Evolutionary conservation across 2,797 vertebrate species (phyloP).

Genomic region (Paedocypris micromegethes): DNA sequence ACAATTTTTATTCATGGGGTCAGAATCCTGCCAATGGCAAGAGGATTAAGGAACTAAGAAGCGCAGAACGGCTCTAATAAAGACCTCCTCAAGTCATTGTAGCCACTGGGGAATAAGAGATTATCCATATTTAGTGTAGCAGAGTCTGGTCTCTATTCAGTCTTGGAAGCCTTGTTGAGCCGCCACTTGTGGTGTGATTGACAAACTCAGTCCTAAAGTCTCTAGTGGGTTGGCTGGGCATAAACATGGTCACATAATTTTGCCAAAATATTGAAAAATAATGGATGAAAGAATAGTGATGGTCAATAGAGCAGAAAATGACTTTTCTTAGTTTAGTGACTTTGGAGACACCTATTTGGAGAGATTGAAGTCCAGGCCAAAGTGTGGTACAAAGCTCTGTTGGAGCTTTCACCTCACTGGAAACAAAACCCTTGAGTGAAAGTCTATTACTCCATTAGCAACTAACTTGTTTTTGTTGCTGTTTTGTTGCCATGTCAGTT

Average conservation of each 20-base stretch:
- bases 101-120: slow-evolving; percentile 47
- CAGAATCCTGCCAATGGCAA: too few species aligned
- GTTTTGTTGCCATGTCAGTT: too few species aligned
- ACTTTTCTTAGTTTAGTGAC: slow-evolving; percentile 46
- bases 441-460: too few species aligned
- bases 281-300: slow-evolving; percentile 29
- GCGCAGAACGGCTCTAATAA: slow-evolving; percentile 50
- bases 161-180: slow-evolving; percentile 39
- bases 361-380: slow-evolving; percentile 41
- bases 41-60: slow-evolving; percentile 9
- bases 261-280: too few species aligned
- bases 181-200: slow-evolving; percentile 44
- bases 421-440: background rate
- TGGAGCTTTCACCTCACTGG: slow-evolving; percentile 37
- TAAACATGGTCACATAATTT: slow-evolving; percentile 40
- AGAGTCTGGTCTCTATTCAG: slow-evolving; percentile 46
- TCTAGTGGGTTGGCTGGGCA: slow-evolving; percentile 40
- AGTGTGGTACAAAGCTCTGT: slow-evolving; percentile 45
- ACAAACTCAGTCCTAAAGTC: slow-evolving; percentile 56
- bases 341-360: slow-evolving; percentile 34
- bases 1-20: too few species aligned
- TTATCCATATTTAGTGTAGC: slow-evolving; percentile 56
- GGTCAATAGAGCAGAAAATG: slow-evolving; percentile 56
- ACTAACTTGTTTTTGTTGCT: too few species aligned
- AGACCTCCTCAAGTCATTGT: slow-evolving; percentile 56